Evolutionary conservation across 1,140 invertebrate species (phyloP).

Genomic region (Drosophila guanche): DNA sequence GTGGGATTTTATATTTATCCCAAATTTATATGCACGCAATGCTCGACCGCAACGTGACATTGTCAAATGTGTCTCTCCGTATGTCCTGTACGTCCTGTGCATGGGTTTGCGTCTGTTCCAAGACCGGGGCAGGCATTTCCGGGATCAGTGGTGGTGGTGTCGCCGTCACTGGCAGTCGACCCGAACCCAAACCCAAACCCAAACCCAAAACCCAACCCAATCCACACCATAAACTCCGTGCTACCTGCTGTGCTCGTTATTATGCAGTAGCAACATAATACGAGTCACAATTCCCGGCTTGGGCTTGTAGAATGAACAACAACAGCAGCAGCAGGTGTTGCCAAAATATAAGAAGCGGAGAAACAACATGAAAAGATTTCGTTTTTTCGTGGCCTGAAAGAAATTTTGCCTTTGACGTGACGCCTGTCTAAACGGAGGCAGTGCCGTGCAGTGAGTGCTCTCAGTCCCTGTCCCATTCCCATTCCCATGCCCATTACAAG

Average conservation of each 20-base stretch:
- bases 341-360: constrained; percentile 41
- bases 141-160: constrained; percentile 40
- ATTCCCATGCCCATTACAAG: too few relatives aligned
- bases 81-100: background rate
- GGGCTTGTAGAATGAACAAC: constrained; percentile 37
- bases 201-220: constrained; percentile 4
- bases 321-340: constrained; percentile 50
- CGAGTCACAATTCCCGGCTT: constrained; percentile 8
- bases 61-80: constrained; percentile 57
- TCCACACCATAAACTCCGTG: constrained; percentile 46
- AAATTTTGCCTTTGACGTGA: constrained; percentile 28
- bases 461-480: background rate
- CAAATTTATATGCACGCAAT: constrained; percentile 62
- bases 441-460: constrained; percentile 25
- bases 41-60: constrained; percentile 72
- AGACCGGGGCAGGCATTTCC: constrained; percentile 39
- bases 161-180: constrained; percentile 24
- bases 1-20: constrained; percentile 52
- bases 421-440: constrained; percentile 45
- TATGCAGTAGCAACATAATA: constrained; percentile 63
- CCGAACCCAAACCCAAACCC: constrained; percentile 3
- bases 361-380: constrained; percentile 53
- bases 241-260: constrained; percentile 53
- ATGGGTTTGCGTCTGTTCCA: constrained; percentile 16
- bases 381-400: constrained; percentile 9